Conservation (phyloP, 1,140 invertebrate species). For the Chironomus tepperi region DNA sequence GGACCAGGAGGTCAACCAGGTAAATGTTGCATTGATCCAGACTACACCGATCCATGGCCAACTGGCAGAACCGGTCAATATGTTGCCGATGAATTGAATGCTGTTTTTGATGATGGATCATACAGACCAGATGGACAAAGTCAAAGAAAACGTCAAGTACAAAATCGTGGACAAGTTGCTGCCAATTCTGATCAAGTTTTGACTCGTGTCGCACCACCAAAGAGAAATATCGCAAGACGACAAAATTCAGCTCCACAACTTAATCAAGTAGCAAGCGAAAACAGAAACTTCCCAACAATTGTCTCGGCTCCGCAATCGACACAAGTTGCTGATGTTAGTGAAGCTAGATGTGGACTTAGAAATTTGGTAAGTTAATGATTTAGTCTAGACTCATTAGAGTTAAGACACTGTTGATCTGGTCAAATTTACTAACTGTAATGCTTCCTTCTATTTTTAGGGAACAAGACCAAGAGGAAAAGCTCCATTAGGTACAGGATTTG, state of each 20-base stretch:
- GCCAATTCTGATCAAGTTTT: neutral
- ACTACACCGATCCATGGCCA: slow-evolving; percentile 83
- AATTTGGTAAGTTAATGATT: neutral
- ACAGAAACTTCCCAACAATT: neutral
- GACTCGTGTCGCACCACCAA: neutral
- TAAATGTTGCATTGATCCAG: slow-evolving; percentile 75
- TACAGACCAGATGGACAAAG: slow-evolving; percentile 32
- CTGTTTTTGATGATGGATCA: slow-evolving; percentile 42
- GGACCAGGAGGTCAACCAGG: slow-evolving; percentile 52
- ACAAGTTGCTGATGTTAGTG: neutral
- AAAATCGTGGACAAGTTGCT: neutral
- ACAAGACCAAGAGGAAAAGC: slow-evolving; percentile 41
- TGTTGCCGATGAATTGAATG: slow-evolving; percentile 25
- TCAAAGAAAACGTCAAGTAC: slow-evolving; percentile 30
- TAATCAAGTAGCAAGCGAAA: neutral
- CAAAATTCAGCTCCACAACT: neutral
- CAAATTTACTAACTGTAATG: neutral
- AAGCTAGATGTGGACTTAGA: neutral
- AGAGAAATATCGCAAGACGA: neutral
- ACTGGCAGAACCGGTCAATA: slow-evolving; percentile 53
- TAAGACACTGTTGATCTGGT: neutral
- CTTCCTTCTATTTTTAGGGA: neutral
- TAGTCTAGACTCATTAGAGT: neutral
- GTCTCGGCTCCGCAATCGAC: neutral
- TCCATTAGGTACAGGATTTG: slow-evolving; percentile 30